Percentiles rank a stretch among this genome's conserved stretches.
These are phyloP conservation scores for Psettodes erumei DNA, from an alignment of 2,113 vertebrate species.

Conservation along the genomic window DNA sequence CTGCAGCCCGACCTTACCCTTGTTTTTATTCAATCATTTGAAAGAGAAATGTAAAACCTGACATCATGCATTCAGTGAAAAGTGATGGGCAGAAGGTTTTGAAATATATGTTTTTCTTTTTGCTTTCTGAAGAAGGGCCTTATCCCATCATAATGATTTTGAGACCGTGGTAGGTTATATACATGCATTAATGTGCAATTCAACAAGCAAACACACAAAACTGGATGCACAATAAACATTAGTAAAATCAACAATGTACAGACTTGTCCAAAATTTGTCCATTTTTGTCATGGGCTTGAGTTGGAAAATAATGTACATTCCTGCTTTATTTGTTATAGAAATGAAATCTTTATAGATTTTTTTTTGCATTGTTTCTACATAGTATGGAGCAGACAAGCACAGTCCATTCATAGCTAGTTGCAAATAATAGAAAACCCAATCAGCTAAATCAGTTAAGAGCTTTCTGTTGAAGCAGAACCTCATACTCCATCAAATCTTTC, in stretches of 20 bases:
- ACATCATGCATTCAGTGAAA: neutral
- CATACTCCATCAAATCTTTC: slow-evolving; percentile 59
- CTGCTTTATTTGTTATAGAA: slow-evolving; percentile 49
- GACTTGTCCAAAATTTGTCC: slow-evolving; percentile 36
- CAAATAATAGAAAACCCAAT: slow-evolving; percentile 39
- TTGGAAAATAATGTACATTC: slow-evolving; percentile 41
- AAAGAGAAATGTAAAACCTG: neutral
- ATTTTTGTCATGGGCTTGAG: slow-evolving; percentile 25
- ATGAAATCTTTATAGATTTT: slow-evolving; percentile 22
- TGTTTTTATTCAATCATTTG: slow-evolving; percentile 7
- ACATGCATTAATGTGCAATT: slow-evolving; percentile 71
- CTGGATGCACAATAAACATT: slow-evolving; percentile 59
- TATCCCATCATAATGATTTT: neutral
- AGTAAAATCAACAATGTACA: slow-evolving; percentile 58
- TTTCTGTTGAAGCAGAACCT: slow-evolving; percentile 54
- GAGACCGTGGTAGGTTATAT: slow-evolving; percentile 21
- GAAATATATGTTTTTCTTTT: neutral
- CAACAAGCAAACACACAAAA: slow-evolving; percentile 66
- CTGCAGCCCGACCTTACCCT: neutral
- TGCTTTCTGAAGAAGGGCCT: neutral
- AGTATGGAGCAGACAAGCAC: slow-evolving; percentile 39
- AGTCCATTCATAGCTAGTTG: slow-evolving; percentile 49
- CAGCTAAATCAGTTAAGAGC: slow-evolving; percentile 50
- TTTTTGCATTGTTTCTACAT: slow-evolving; percentile 24
- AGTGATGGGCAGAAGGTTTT: neutral